Base-by-base conservation (phyloP, 2,888 invertebrate species). In the Nomada fucata region DNA sequence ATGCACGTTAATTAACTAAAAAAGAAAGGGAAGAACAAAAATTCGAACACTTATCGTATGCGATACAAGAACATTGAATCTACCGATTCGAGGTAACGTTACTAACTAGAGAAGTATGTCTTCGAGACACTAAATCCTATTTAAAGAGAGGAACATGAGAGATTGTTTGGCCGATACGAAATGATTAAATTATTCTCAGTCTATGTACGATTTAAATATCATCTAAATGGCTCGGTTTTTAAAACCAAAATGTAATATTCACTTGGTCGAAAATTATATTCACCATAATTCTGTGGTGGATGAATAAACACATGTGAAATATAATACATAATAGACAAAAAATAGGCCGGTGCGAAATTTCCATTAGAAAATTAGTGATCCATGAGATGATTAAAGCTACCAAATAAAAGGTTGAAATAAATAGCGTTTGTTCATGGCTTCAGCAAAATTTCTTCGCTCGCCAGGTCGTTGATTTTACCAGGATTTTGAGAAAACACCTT, bases 371-470 rank as follows among this genome's bases (percentile, higher is more conserved):
- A 18, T 52, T 50, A 55, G 15, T 52, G 64, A 73, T 73, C 57
- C 61, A 74, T 42, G 67, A 68, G 44, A 60, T 47, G 47, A 47
- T 53, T 63, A 20, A 81, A 59, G 57, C 67, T 70, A 73, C 42
- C 82, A 64, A 76, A 69, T 69, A 81, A 81, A 71, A 71, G 64
- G 64, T 69, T 69, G 26, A 36, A 73, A 61, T 50, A 59, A 55
- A 72, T 59, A 68, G 53, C n/a, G 26, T 29, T 67, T 64, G 76
- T 80, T 92, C 77, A 92, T 36, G 89, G 88, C 75, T 92, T 92
- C 1, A 92, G 76, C 50, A 93, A 85, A 70, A 92, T 79, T 83
- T 92, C 92, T 73, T 92, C 92, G 60, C 88, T 88, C 23, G 91
- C 88, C 18, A 92, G 76, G 65, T 91, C 90, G 64, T 89, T 91